These are phyloP conservation scores for Rhizoglyphus robini DNA, from an alignment of 1,140 invertebrate species.

Conservation along the genomic window DNA sequence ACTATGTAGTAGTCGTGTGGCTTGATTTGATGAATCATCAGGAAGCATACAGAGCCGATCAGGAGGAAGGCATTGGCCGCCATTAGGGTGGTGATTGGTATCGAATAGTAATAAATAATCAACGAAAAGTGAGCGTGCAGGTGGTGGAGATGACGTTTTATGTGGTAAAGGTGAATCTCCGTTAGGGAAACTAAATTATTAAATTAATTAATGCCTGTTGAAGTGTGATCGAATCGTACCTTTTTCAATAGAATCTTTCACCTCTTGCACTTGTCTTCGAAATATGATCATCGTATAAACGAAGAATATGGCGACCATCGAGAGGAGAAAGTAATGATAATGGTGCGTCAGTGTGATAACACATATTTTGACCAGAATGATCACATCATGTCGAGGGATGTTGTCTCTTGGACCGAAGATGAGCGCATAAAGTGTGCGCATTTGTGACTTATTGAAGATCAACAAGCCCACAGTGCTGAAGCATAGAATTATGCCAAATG, in stretches of 20 bases:
- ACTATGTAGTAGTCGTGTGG: neutral
- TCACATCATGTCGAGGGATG: neutral
- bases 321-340: neutral
- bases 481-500: neutral
- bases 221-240: neutral
- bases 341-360: neutral
- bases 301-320: neutral
- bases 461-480: neutral
- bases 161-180: neutral
- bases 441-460: neutral
- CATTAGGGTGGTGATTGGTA: constrained; percentile 2
- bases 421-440: neutral
- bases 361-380: neutral
- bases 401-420: neutral
- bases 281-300: neutral
- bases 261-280: neutral
- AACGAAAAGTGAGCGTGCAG: neutral
- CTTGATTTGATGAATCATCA: neutral
- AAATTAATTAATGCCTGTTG: neutral
- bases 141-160: neutral
- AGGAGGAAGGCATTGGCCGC: neutral
- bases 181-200: neutral
- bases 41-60: neutral
- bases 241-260: neutral
- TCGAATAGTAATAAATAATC: neutral